Percentiles rank a stretch among this genome's conserved stretches.
phyloP scores from a whole-genome alignment of 2,797 vertebrate species.

The Cyclura pinguis region DNA sequence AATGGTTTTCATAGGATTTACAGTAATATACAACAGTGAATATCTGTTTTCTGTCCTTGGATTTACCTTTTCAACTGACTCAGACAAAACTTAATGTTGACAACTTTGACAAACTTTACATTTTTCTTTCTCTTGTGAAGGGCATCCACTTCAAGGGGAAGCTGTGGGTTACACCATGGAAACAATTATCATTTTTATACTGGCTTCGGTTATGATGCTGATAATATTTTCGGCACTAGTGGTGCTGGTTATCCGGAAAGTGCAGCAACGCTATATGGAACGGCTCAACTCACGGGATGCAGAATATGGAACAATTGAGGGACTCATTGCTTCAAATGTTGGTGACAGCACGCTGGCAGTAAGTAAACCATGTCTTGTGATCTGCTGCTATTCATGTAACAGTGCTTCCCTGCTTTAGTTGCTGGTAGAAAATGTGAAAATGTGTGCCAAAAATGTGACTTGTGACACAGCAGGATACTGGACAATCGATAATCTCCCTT shows the following conservation, averaged over 20 bases:
- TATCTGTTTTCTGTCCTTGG: background rate
- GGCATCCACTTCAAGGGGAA: conserved; percentile 81
- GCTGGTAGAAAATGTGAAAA: background rate
- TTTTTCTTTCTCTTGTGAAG: conserved; percentile 59
- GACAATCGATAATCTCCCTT: background rate
- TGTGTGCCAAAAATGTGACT: background rate
- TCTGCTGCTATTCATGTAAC: background rate
- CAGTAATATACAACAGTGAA: background rate
- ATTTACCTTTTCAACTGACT: background rate
- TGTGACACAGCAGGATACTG: background rate
- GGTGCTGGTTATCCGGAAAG: conserved; percentile 88
- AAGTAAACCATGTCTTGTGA: conserved; percentile 73
- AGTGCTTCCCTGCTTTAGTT: rapidly evolving
- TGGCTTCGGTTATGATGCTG: conserved; percentile 88
- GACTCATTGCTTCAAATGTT: conserved; percentile 97
- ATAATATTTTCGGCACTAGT: conserved; percentile 87
- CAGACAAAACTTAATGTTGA: background rate
- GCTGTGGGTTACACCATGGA: conserved; percentile 87
- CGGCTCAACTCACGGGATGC: conserved; percentile 91
- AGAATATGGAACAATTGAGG: conserved; percentile 96
- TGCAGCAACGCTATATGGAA: conserved; percentile 93
- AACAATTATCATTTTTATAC: conserved; percentile 86
- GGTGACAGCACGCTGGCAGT: conserved; percentile 98
- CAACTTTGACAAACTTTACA: background rate
- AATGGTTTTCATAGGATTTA: background rate